phyloP scores from a whole-genome alignment of 1,140 invertebrate species.

The Brachionus koreanus region DNA sequence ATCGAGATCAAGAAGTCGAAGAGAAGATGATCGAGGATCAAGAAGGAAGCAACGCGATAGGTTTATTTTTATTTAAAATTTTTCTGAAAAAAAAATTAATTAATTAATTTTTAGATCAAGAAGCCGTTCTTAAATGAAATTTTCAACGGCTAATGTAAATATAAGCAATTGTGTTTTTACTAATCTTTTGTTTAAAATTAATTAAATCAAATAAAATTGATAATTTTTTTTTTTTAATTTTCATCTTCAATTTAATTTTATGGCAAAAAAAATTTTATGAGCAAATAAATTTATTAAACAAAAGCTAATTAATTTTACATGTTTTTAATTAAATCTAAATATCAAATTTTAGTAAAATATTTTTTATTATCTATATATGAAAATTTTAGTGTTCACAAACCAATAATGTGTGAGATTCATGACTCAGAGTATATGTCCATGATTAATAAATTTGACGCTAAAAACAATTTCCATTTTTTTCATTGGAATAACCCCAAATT shows the following conservation, averaged over 20 bases:
- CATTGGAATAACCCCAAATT: too few species aligned
- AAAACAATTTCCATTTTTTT: too few species aligned
- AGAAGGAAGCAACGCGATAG: not conserved
- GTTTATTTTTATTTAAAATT: not conserved
- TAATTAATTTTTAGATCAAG: not conserved
- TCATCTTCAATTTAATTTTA: too few species aligned
- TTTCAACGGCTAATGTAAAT: not conserved
- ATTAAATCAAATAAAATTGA: not conserved
- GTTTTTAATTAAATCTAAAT: too few species aligned
- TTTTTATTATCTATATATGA: too few species aligned
- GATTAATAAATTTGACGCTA: too few species aligned
- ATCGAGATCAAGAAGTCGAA: conserved; percentile 5
- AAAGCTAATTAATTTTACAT: too few species aligned
- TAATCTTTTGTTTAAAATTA: not conserved
- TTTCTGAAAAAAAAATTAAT: not conserved
- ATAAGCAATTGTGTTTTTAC: not conserved
- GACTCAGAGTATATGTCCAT: not conserved
- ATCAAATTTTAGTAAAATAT: too few species aligned
- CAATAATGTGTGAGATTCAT: too few species aligned
- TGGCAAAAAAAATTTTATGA: too few species aligned
- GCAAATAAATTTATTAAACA: too few species aligned
- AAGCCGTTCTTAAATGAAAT: not conserved
- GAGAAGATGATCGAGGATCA: not conserved
- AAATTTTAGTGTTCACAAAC: not conserved
- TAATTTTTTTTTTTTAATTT: too few species aligned